Evolutionary conservation across 2,113 vertebrate genomes (phyloP), one percentile per base, ranked within the genome.

Genomic region (Crotalus viridis): DNA sequence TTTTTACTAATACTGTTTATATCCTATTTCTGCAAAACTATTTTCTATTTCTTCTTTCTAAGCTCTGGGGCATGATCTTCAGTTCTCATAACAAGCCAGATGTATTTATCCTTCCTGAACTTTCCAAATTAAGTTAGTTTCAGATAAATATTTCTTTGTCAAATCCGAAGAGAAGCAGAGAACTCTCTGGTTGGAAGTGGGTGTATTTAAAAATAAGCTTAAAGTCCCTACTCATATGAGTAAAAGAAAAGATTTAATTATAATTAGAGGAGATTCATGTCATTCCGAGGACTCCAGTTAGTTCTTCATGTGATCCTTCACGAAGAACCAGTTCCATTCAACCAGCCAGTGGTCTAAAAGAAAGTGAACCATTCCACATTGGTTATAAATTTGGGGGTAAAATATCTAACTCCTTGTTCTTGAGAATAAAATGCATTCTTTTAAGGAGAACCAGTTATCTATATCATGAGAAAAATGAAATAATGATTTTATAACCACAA

Each of bases 401-500:
- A 46, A 61, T 59, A 59, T 46, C 10, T 59, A 5, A 5, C 15
- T 17, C 26, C 57, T 86, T 33, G 10, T 21, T 87, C 17, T 59
- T 59, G 59, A 61, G 90, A 87, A 91, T 28, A 51, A 91, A 86
- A 59, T 91, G 10, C 33, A n/a, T 51, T 61, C 7, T 94, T 94
- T 57, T 95, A 81, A 81, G 93, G 26, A 92, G 28, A 95, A 95
- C 92, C 88, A 0, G 94, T 46, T 89, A 39, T 61, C 13, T 95
- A 26, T 90, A 95, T 94, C 10, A 95, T 43, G 93, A 24, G 94
- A 22, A 90, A 96, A 95, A 96, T 88, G 22, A 91, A 95, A 94
- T 13, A 96, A 96, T 92, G 88, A 93, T 91, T 93, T 95, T 88
- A 95, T 43, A 3, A 4, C 7, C 24, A 93, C 93, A 96, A 96